A percentile compares a stretch with the other conserved stretches of the same genome.
phyloP scores from a whole-genome alignment of 2,113 vertebrate genomes.

The Crocuta crocuta region DNA sequence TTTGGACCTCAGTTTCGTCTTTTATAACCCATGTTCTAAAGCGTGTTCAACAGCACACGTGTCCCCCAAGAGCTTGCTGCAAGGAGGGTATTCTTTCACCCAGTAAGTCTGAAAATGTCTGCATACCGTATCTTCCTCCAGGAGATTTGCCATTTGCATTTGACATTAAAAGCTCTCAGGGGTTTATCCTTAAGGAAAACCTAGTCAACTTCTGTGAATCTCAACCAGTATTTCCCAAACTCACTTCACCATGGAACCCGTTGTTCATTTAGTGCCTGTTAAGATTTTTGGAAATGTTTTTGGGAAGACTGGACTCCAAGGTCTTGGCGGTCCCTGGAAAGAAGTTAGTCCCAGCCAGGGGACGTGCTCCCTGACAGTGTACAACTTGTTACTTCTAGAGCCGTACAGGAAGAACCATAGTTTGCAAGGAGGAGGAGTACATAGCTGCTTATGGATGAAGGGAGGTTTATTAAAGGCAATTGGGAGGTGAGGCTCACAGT shows the following conservation, averaged over 20 bases:
- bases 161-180: constrained; percentile 32
- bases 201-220: not conserved
- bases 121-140: not conserved
- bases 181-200: not conserved
- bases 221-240: not conserved
- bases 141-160: not conserved
- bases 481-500: not conserved
- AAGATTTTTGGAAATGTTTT: not conserved
- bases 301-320: not conserved
- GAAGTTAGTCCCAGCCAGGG: not conserved
- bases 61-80: not conserved
- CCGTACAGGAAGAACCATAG: not conserved
- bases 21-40: not conserved
- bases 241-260: not conserved
- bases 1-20: not conserved
- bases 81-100: not conserved
- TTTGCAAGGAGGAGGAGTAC: not conserved
- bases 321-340: not conserved
- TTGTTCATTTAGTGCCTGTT: not conserved
- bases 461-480: not conserved
- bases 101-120: constrained; percentile 5
- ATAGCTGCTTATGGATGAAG: not conserved
- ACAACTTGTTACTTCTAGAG: not conserved
- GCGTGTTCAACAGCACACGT: not conserved
- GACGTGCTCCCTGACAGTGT: not conserved